These are phyloP conservation scores for Mormyrus iriodes DNA, from an alignment of 2,113 vertebrate species.

Conservation along the genomic window DNA sequence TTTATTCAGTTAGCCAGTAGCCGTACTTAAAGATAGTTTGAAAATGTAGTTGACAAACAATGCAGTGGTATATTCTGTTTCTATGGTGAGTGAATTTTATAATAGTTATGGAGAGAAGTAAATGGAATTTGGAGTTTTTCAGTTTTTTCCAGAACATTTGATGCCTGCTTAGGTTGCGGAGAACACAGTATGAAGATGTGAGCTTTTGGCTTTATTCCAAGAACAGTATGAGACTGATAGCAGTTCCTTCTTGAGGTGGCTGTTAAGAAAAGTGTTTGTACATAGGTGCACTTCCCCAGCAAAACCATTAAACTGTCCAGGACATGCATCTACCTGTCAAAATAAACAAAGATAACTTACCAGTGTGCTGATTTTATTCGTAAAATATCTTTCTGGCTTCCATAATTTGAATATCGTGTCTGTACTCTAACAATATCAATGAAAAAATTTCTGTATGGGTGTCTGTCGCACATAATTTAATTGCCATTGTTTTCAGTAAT, in stretches of 20 bases:
- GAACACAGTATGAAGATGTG: background rate
- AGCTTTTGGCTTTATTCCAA: background rate
- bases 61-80: background rate
- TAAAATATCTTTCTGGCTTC: background rate
- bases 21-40: background rate
- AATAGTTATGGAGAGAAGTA: background rate
- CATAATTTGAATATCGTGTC: background rate
- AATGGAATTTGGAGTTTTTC: background rate
- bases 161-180: background rate
- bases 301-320: background rate
- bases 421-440: background rate
- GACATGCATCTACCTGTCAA: background rate
- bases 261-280: background rate
- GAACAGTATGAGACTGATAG: background rate
- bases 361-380: too few relatives aligned
- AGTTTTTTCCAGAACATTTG: background rate
- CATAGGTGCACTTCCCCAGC: background rate
- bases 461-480: background rate
- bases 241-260: background rate
- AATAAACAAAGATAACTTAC: background rate
- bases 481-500: background rate
- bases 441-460: background rate
- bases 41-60: background rate
- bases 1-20: background rate
- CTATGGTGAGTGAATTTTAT: background rate